Conservation (phyloP, 2,888 invertebrate species). For the Tribolium freemani region DNA sequence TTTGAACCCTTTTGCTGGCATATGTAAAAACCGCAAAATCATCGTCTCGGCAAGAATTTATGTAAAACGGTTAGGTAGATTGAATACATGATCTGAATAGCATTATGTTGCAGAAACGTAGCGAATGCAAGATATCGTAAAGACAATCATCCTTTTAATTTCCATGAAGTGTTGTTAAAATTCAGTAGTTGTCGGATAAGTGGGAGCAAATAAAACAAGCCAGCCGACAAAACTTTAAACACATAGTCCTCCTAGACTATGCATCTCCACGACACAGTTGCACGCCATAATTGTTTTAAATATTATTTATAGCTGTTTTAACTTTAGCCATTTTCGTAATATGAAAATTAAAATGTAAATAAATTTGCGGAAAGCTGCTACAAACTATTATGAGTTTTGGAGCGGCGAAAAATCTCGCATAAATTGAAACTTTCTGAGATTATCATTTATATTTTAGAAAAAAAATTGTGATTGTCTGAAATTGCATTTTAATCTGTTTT, state of each 20-base stretch:
- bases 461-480: background rate
- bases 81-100: conserved; percentile 23
- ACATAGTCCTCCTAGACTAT: conserved; percentile 9
- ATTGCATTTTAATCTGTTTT: background rate
- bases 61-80: conserved; percentile 17
- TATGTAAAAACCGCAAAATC: background rate
- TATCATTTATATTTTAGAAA: conserved; percentile 29
- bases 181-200: conserved; percentile 14
- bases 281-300: conserved; percentile 36
- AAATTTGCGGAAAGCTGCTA: conserved; percentile 39
- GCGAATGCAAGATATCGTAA: no score
- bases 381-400: conserved; percentile 38
- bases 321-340: conserved; percentile 32
- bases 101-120: conserved; percentile 1
- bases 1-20: no score
- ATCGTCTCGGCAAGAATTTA: conserved; percentile 20
- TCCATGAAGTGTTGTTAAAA: conserved; percentile 17
- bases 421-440: conserved; percentile 34
- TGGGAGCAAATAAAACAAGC: background rate
- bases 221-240: conserved; percentile 5
- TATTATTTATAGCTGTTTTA: conserved; percentile 39
- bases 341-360: conserved; percentile 40
- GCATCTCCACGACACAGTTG: conserved; percentile 12
- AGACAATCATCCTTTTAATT: background rate
- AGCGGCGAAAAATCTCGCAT: conserved; percentile 30